These are phyloP conservation scores for Thalassophryne amazonica DNA, from an alignment of 2,797 vertebrate genomes.

Conservation along the genomic window DNA sequence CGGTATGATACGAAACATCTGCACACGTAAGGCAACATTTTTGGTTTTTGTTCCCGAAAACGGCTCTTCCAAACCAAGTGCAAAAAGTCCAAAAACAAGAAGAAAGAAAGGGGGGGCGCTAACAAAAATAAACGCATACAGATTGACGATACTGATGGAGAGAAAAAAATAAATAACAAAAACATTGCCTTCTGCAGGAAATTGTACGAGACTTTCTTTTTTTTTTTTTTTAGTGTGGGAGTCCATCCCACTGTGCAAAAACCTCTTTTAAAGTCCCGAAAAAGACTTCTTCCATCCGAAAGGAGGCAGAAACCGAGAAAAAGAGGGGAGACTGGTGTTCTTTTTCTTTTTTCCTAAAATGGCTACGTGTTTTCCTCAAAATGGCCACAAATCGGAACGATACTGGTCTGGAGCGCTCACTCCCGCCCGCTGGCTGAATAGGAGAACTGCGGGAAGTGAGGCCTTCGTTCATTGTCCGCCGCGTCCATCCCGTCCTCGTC, in stretches of 20 bases:
- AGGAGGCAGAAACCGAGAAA: constrained; percentile 63
- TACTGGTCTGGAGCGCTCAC: constrained; percentile 48
- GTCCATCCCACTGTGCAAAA: constrained; percentile 82
- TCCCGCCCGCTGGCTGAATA: constrained; percentile 78
- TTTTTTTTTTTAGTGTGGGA: constrained; percentile 67
- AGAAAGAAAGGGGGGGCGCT: constrained; percentile 22
- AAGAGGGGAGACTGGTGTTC: constrained; percentile 73
- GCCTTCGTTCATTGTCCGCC: constrained; percentile 79
- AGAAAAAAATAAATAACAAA: constrained; percentile 70
- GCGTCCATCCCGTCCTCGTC: constrained; percentile 82
- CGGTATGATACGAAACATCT: constrained; percentile 69
- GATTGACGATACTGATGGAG: constrained; percentile 69
- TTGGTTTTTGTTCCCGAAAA: constrained; percentile 82
- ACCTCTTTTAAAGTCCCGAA: constrained; percentile 77
- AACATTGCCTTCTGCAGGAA: constrained; percentile 77
- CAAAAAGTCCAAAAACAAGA: constrained; percentile 59
- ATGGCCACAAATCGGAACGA: constrained; percentile 66
- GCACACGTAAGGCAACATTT: constrained; percentile 84
- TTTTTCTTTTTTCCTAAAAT: constrained; percentile 69
- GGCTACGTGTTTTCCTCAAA: constrained; percentile 79
- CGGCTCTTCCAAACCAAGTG: constrained; percentile 78
- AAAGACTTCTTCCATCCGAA: constrained; percentile 66
- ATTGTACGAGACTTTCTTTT: constrained; percentile 71
- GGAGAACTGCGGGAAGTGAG: constrained; percentile 83
- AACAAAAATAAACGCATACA: constrained; percentile 35